Conservation (phyloP, 2,797 vertebrate species). For the Pseudochirops cupreus region DNA sequence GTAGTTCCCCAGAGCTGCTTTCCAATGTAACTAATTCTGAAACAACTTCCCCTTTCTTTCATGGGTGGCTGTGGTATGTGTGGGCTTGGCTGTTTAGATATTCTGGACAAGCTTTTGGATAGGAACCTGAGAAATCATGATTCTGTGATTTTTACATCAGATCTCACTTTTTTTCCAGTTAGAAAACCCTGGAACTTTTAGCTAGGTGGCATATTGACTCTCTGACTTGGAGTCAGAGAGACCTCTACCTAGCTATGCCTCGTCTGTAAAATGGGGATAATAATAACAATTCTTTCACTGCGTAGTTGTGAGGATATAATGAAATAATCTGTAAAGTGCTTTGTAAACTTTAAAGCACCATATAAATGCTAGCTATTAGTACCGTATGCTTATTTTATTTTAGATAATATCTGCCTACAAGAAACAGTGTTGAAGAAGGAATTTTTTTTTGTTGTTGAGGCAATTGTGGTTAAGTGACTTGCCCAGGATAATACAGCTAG, state of each 20-base stretch:
- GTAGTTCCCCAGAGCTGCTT: neutral
- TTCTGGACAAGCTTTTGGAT: neutral
- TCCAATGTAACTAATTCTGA: neutral
- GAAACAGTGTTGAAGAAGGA: neutral
- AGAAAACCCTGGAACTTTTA: neutral
- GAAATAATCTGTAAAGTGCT: neutral
- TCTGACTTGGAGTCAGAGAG: neutral
- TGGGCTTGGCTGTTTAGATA: neutral
- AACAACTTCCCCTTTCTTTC: neutral
- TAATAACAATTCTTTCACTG: neutral
- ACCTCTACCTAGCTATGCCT: neutral
- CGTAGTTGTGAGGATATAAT: neutral
- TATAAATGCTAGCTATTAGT: neutral
- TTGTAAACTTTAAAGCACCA: neutral
- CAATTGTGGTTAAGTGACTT: too few relatives aligned
- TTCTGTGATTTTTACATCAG: neutral
- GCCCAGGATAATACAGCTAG: too few relatives aligned
- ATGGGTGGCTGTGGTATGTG: neutral
- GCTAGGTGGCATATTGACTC: neutral
- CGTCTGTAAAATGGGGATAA: neutral
- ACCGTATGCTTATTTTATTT: neutral
- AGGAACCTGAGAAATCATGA: neutral
- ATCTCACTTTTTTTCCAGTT: neutral
- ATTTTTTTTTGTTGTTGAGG: too few relatives aligned
- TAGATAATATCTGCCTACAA: neutral